phyloP scores from a whole-genome alignment of 2,113 vertebrate species.

The Corydoras maculifer region DNA sequence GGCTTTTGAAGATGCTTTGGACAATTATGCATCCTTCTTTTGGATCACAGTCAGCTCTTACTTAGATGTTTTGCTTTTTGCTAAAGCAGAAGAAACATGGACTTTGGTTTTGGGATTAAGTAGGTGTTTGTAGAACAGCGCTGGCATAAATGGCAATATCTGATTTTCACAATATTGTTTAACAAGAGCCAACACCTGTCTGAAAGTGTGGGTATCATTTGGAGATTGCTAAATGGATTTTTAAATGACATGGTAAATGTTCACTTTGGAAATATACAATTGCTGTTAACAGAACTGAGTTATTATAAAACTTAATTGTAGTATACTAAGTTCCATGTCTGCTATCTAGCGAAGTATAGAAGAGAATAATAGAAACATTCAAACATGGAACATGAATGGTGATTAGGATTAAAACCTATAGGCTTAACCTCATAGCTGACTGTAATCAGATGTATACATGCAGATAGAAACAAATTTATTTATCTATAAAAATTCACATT shows the following conservation, averaged over 20 bases:
- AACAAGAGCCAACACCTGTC: too few relatives aligned
- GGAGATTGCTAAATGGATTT: too few relatives aligned
- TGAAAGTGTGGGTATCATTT: too few relatives aligned
- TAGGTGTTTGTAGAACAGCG: not conserved
- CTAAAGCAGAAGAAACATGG: slow-evolving; percentile 1
- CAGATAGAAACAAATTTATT: not conserved
- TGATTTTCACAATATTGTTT: too few relatives aligned
- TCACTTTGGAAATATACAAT: too few relatives aligned
- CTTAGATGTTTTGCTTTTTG: slow-evolving; percentile 20
- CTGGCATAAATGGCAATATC: not conserved
- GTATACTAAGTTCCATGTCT: too few relatives aligned
- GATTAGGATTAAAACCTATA: slow-evolving; percentile 32
- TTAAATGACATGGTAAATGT: too few relatives aligned
- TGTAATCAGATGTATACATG: not conserved
- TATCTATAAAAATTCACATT: not conserved
- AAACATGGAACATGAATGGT: slow-evolving; percentile 7
- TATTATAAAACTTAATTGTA: slow-evolving; percentile 5
- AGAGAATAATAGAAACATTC: slow-evolving; percentile 5
- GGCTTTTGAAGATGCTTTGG: slow-evolving; percentile 60
- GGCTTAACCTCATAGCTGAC: slow-evolving; percentile 17
- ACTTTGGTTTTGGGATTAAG: slow-evolving; percentile 6
- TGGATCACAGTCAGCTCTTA: slow-evolving; percentile 55
- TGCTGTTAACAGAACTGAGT: too few relatives aligned
- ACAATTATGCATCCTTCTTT: slow-evolving; percentile 42
- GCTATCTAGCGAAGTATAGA: not conserved